A percentile compares a stretch with the other conserved stretches of the same genome.
phyloP scores from a whole-genome alignment of 92 coral and sea anemone genomes.

The Paragorgia papillata region DNA sequence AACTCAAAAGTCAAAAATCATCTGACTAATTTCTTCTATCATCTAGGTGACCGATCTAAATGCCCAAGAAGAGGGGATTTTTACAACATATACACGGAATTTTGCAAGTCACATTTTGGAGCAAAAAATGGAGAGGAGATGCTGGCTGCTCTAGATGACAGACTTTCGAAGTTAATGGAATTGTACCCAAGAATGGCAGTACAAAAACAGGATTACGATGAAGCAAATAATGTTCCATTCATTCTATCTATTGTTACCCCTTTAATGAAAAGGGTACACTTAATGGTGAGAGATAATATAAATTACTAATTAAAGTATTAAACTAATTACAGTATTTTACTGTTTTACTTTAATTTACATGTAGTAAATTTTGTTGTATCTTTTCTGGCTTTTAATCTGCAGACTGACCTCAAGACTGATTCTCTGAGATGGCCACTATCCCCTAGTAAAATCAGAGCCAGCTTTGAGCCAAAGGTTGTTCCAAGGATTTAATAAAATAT shows the following conservation, averaged over 20 bases:
- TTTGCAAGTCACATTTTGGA: conserved; percentile 36
- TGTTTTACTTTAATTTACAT: not conserved
- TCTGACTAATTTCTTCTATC: too few relatives aligned
- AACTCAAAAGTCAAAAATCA: too few relatives aligned
- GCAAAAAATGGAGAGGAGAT: conserved; percentile 30
- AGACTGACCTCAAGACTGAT: too few relatives aligned
- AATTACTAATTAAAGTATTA: too few relatives aligned
- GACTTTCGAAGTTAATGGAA: conserved; percentile 1
- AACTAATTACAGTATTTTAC: too few relatives aligned
- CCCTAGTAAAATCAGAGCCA: too few relatives aligned
- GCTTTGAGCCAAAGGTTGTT: too few relatives aligned
- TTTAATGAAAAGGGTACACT: conserved; percentile 30
- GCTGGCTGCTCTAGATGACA: conserved; percentile 33
- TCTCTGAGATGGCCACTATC: too few relatives aligned
- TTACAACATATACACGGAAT: conserved; percentile 30
- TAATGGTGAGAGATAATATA: not conserved
- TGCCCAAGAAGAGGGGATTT: conserved; percentile 40
- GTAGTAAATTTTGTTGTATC: not conserved
- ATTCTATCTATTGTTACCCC: conserved; percentile 23
- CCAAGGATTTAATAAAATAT: too few relatives aligned
- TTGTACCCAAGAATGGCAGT: conserved; percentile 10
- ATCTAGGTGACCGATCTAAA: conserved; percentile 30
- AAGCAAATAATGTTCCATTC: conserved; percentile 13
- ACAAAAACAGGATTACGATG: conserved; percentile 33
- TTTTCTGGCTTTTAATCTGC: too few relatives aligned